phyloP scores from a whole-genome alignment of 2,797 vertebrate genomes.

The Heterohyrax brucei region DNA sequence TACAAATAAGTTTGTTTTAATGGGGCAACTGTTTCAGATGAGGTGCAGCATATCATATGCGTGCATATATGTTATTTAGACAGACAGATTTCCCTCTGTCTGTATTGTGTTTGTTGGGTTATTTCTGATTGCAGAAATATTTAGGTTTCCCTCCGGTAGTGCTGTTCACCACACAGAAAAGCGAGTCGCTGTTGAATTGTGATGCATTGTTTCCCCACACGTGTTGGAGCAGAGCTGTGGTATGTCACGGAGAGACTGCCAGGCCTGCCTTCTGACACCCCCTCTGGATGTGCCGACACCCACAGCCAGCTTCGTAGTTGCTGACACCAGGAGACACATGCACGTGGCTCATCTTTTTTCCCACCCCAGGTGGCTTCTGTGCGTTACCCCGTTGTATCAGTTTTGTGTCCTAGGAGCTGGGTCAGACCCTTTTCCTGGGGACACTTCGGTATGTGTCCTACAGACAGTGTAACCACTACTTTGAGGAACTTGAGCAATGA shows the following conservation, averaged over 20 bases:
- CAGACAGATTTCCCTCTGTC: background rate
- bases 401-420: slow-evolving; percentile 26
- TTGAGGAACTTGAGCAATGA: slow-evolving; percentile 56
- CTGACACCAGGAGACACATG: background rate
- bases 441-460: slow-evolving; percentile 25
- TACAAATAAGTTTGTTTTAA: slow-evolving; percentile 32
- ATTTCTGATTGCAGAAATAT: slow-evolving; percentile 49
- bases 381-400: background rate
- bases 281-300: background rate
- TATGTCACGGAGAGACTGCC: background rate
- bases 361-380: background rate
- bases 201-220: too few species aligned
- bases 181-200: background rate
- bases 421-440: background rate
- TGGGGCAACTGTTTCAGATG: slow-evolving; percentile 31
- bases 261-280: background rate
- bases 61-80: background rate
- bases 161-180: background rate
- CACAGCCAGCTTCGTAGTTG: background rate
- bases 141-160: background rate
- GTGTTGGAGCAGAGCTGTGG: background rate
- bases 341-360: background rate
- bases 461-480: background rate
- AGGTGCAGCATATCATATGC: background rate
- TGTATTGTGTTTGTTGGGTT: slow-evolving; percentile 50